Base-by-base conservation (phyloP, 2,797 vertebrate genomes). In the Tenualosa thibaudeaui region DNA sequence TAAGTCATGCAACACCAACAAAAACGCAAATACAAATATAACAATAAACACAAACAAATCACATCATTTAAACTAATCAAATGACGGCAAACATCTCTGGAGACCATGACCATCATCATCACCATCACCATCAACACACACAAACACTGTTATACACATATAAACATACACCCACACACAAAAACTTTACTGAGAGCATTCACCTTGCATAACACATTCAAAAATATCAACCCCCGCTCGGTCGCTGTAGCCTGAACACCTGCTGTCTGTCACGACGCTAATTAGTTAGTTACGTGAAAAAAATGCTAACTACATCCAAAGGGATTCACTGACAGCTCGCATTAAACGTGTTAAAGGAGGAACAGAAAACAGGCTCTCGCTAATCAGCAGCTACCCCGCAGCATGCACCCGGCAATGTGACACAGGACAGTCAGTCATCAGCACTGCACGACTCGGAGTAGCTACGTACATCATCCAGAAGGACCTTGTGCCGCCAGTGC, bases 371-470 rank as follows among this genome's bases (percentile, higher is more conserved):
- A 68, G 24, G 26, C 65, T 37, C 65, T 68, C 10, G 10, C 65
- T 68, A 10, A 68, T 31, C 65, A 68, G 24, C 65, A 65, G n/a
- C 5, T 17, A 3, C 60, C 60, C 9, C 3, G n/a, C 60, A 31
- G 60, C 60, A 15, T 2, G 65, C 24, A 37, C 26, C 65, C 10
- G 24, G 65, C 65, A 68, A 9, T 15, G 65, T 4, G 24, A 37
- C 26, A 12, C 26, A 2, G 65, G 26, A 12, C 65, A 68, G 26
- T 68, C 3, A 12, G 58, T 58, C 9, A 9, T 13, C 51, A 53
- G 56, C 56, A 19, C 62, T 10, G 24, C 9, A 91, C 82, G 54
- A 90, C 85, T 81, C 78, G 84, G 22, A 1, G 62, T 81, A 9
- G 62, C 86, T 87, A 46, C 7, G 46, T 46, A 46, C 54, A 26